These are phyloP conservation scores for Cantharis rustica DNA, from an alignment of 2,888 invertebrate genomes.

Conservation along the genomic window DNA sequence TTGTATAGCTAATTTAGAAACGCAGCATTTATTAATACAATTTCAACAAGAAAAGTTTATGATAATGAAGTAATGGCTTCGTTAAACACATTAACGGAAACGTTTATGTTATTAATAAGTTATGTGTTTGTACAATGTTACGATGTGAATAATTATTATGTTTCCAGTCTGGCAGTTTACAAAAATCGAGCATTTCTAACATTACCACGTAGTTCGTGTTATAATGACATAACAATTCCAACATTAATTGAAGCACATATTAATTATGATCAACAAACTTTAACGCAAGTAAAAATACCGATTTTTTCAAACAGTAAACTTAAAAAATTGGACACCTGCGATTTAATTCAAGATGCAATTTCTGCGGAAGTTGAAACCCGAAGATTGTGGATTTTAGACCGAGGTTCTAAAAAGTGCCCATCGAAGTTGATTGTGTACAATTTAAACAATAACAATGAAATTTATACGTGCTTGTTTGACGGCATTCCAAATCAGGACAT, in stretches of 20 bases:
- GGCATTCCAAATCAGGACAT: constrained; percentile 42
- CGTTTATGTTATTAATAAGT: not conserved
- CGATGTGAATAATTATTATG: constrained; percentile 43
- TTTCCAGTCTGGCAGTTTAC: constrained; percentile 53
- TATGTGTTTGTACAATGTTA: constrained; percentile 17
- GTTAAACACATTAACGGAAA: not conserved
- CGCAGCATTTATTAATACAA: not conserved
- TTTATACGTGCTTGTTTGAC: constrained; percentile 36
- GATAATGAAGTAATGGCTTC: not conserved
- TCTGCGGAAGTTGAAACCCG: constrained; percentile 54
- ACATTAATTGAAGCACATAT: constrained; percentile 54
- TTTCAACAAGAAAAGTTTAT: not conserved
- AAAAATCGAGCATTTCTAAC: constrained; percentile 54
- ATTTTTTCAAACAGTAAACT: constrained; percentile 30
- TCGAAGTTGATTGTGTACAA: constrained; percentile 56
- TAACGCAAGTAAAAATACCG: constrained; percentile 3
- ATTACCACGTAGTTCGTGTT: constrained; percentile 50
- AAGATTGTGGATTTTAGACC: constrained; percentile 57
- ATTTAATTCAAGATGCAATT: constrained; percentile 51
- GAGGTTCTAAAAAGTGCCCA: constrained; percentile 48
- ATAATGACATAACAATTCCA: constrained; percentile 42
- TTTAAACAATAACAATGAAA: constrained; percentile 46
- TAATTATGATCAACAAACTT: constrained; percentile 40
- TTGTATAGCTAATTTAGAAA: not conserved
- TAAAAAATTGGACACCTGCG: constrained; percentile 44